A percentile compares a stretch with the other conserved stretches of the same genome.
These are phyloP conservation scores for Sebastes wilsoni DNA, from an alignment of 2,797 vertebrate genomes.

Conservation along the genomic window DNA sequence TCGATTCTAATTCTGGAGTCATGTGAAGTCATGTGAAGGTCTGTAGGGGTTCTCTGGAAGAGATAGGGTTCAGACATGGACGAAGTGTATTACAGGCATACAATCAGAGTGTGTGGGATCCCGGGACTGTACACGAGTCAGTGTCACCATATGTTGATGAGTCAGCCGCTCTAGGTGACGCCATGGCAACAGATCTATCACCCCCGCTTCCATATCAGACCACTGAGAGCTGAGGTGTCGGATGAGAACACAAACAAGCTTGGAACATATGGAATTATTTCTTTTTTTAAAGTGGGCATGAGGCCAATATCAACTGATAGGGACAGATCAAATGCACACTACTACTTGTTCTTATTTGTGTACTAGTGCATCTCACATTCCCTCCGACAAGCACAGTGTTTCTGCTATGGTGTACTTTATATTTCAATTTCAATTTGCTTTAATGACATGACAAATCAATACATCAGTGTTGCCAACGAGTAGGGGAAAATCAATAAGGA, in stretches of 20 bases:
- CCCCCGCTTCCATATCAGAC: neutral
- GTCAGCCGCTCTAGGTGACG: conserved; percentile 18
- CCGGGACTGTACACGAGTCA: neutral
- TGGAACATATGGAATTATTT: neutral
- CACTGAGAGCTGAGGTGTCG: neutral
- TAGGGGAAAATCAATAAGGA: neutral
- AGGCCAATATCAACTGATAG: neutral
- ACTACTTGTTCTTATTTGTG: neutral
- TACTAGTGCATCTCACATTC: neutral
- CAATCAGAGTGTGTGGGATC: neutral
- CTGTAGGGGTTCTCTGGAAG: neutral
- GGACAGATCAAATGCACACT: neutral
- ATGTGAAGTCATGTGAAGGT: neutral
- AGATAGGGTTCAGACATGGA: neutral
- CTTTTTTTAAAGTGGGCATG: neutral
- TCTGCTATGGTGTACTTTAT: neutral
- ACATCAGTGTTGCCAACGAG: neutral
- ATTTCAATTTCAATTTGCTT: neutral
- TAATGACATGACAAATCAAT: neutral
- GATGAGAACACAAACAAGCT: neutral
- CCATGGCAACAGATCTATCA: conserved; percentile 27
- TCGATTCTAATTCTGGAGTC: neutral
- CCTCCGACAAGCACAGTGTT: neutral
- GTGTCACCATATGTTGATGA: conserved; percentile 12
- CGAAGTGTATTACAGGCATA: neutral